Evolutionary conservation across 2,797 vertebrate species (phyloP), one percentile per base, ranked within the genome.

Genomic region (Hypotaenidia okinawae): DNA sequence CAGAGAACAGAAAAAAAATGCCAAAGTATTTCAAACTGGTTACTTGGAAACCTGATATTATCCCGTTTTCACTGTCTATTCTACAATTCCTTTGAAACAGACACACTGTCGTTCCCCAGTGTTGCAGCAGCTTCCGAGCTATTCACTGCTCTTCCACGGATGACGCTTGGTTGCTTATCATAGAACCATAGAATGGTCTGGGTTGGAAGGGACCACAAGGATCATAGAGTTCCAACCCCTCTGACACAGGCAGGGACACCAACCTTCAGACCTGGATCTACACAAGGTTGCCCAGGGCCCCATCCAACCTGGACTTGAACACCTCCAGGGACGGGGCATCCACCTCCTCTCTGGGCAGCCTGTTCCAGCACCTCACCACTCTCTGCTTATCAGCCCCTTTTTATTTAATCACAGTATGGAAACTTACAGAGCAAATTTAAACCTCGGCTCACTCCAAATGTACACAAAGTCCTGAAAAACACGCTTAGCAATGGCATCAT

Each of bases 401-500:
- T 82, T 70, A 64, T 16, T 67, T 84, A 49, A 69, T 58, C 59
- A 67, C 43, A 74, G 8, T 10, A 78, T 3, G 76, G 58, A 45
- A 90, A 90, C 84, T 68, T 41, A 79, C 19, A 13, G 32, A 91
- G 45, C 70, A 89, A 77, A 64, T 93, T 94, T 70, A 88, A 91
- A 93, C 77, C 47, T 79, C 78, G 51, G 22, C 43, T 76, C 52
- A 28, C 37, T 68, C 57, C 67, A 89, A 89, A 93, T 3, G 7
- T 35, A 63, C 55, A 62, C 54, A 11, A 61, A 61, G 54, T 47
- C 86, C 77, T 88, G 94, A 93, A 94, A 94, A 95, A 96, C 87
- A 94, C 5, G 63, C 90, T 91, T 67, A 67, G 86, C 87, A 84
- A 79, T 51, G 37, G 33, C 91, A 95, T 94, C 91, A 91, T 78